Evolutionary conservation across 1,140 invertebrate species (phyloP).

Genomic region (Atta cephalotes): DNA sequence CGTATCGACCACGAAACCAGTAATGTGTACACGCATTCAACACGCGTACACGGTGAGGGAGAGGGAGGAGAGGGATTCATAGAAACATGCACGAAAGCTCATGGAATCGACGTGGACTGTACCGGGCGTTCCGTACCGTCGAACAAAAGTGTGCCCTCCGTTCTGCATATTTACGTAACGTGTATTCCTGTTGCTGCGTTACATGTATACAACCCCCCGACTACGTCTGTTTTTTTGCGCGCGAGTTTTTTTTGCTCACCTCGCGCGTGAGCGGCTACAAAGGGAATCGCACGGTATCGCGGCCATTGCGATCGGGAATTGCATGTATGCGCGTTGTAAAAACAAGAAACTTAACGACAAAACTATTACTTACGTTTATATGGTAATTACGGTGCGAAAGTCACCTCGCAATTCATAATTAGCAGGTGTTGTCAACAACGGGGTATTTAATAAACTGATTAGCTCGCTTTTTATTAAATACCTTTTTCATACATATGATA

Average conservation of each 20-base stretch:
- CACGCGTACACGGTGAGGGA: not conserved
- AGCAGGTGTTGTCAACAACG: not conserved
- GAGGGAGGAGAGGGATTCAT: not conserved
- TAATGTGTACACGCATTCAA: conserved; percentile 31
- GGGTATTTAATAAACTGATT: conserved; percentile 32
- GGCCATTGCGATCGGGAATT: conserved; percentile 45
- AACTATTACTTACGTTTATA: conserved; percentile 31
- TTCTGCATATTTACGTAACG: conserved; percentile 44
- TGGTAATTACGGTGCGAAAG: conserved; percentile 18
- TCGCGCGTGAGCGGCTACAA: conserved; percentile 27
- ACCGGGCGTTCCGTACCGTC: conserved; percentile 37
- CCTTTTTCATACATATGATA: conserved; percentile 1
- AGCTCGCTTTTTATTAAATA: conserved; percentile 11
- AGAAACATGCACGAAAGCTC: conserved; percentile 26
- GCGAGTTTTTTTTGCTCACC: not conserved
- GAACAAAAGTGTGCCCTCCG: conserved; percentile 67
- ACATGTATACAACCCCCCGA: not conserved
- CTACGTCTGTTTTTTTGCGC: conserved; percentile 29
- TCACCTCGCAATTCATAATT: conserved; percentile 14
- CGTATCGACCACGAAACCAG: conserved; percentile 70
- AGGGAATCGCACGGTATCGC: conserved; percentile 48
- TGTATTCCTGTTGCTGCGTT: conserved; percentile 25
- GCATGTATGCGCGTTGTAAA: not conserved
- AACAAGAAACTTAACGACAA: conserved; percentile 20
- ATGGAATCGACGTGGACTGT: conserved; percentile 26